Evolutionary conservation across 1,140 invertebrate genomes (phyloP).

Genomic region (Drosophila pseudoobscura): DNA sequence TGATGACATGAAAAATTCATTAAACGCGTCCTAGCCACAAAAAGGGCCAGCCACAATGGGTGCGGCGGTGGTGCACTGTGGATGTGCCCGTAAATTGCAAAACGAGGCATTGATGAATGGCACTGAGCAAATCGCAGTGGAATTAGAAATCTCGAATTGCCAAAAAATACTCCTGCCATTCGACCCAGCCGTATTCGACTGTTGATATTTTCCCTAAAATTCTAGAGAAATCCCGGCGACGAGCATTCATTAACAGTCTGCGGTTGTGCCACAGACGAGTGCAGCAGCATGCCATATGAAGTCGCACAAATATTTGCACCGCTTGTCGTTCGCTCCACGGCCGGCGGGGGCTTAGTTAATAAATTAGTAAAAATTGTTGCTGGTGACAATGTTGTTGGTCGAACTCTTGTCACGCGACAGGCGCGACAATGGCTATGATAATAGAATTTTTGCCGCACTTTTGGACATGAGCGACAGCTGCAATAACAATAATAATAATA

Average conservation of each 20-base stretch:
- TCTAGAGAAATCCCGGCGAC: slow-evolving; percentile 1
- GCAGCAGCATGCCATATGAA: slow-evolving; percentile 7
- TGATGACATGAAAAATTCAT: slow-evolving; percentile 74
- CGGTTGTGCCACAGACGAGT: slow-evolving; percentile 5
- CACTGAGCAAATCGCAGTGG: slow-evolving; percentile 1
- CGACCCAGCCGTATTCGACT: no score
- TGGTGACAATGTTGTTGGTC: slow-evolving; percentile 40
- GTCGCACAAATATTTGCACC: slow-evolving; percentile 61
- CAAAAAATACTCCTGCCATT: slow-evolving; percentile 3
- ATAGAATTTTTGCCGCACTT: slow-evolving; percentile 63
- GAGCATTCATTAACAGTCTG: slow-evolving; percentile 35
- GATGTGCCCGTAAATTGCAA: slow-evolving; percentile 34
- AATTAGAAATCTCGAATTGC: slow-evolving; percentile 46
- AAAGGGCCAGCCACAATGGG: slow-evolving; percentile 47
- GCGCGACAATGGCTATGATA: slow-evolving; percentile 46
- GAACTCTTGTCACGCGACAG: slow-evolving; percentile 42
- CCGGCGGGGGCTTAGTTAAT: slow-evolving; percentile 63
- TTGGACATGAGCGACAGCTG: slow-evolving; percentile 53
- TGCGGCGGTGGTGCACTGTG: slow-evolving; percentile 14
- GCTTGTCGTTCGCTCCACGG: slow-evolving; percentile 23
- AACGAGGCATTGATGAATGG: slow-evolving; percentile 28
- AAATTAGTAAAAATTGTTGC: slow-evolving; percentile 75
- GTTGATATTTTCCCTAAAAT: no score
- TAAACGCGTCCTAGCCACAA: slow-evolving; percentile 69
- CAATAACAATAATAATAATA: slow-evolving; percentile 45